A percentile compares a stretch with the other conserved stretches of the same genome.
These are phyloP conservation scores for Myiagra hebetior DNA, from an alignment of 2,113 vertebrate species.

Conservation along the genomic window DNA sequence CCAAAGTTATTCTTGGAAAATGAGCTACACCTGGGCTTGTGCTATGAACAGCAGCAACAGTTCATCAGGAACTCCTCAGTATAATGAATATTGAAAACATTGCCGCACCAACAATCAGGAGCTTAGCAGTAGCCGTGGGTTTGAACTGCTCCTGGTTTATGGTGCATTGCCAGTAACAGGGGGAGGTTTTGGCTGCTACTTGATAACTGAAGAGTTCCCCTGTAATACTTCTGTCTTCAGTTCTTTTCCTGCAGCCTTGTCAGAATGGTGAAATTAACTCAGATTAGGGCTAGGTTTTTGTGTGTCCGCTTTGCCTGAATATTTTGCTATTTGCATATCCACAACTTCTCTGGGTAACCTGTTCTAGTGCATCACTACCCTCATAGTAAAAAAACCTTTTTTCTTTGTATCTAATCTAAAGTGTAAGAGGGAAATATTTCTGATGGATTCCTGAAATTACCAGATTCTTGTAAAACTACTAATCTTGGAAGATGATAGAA, in stretches of 20 bases:
- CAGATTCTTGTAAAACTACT: neutral
- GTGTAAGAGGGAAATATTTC: neutral
- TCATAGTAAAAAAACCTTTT: neutral
- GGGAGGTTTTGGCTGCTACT: neutral
- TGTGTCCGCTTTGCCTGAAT: neutral
- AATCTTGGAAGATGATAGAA: neutral
- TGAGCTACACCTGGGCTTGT: neutral
- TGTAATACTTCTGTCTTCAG: neutral
- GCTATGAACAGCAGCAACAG: neutral
- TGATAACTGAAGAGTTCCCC: neutral
- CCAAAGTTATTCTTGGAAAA: neutral
- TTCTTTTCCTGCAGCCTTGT: neutral
- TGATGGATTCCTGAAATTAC: neutral
- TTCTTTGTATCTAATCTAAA: neutral
- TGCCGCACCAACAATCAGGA: neutral
- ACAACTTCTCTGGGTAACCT: neutral
- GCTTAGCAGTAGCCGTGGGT: neutral
- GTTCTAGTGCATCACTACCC: neutral
- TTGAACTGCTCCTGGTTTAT: neutral
- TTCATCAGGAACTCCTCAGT: neutral
- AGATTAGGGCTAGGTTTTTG: neutral
- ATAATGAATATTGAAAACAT: neutral
- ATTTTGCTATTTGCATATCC: neutral
- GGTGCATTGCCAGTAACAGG: neutral
- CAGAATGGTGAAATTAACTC: neutral